Percentiles rank a stretch among this genome's conserved stretches.
Evolutionary conservation across 2,113 vertebrate genomes (phyloP).

Genomic region (Pteropus alecto): DNA sequence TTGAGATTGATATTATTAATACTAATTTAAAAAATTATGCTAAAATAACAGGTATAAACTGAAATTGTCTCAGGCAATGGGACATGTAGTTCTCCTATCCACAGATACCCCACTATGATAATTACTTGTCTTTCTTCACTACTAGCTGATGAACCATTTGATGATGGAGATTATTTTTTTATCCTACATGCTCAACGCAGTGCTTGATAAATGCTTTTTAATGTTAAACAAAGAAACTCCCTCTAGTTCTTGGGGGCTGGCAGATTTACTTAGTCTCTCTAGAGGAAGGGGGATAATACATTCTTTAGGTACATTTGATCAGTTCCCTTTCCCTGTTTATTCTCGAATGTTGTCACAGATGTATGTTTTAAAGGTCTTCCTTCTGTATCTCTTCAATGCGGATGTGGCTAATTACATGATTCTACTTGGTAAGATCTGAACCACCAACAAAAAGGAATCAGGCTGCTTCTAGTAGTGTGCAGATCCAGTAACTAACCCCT

Average conservation of each 20-base stretch:
- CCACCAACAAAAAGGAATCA: constrained; percentile 13
- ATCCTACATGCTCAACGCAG: background rate
- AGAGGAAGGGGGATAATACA: background rate
- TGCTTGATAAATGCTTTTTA: constrained; percentile 11
- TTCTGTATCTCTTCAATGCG: background rate
- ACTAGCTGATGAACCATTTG: background rate
- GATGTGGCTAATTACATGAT: background rate
- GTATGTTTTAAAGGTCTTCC: background rate
- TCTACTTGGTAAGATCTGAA: constrained; percentile 28
- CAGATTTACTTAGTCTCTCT: constrained; percentile 13
- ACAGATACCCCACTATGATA: background rate
- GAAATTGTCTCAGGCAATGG: background rate
- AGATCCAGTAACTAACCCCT: constrained; percentile 32
- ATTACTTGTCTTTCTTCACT: background rate
- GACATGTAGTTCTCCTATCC: background rate
- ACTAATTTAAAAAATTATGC: background rate
- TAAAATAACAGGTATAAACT: background rate
- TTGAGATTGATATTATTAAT: constrained; percentile 5
- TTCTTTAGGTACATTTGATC: background rate
- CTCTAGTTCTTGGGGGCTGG: background rate
- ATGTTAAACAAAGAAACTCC: background rate
- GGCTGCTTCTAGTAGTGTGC: constrained; percentile 22
- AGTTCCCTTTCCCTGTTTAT: background rate
- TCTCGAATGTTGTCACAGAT: background rate
- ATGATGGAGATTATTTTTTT: background rate